Base-by-base conservation (phyloP, 2,888 invertebrate species). In the Heliconius cydno region DNA sequence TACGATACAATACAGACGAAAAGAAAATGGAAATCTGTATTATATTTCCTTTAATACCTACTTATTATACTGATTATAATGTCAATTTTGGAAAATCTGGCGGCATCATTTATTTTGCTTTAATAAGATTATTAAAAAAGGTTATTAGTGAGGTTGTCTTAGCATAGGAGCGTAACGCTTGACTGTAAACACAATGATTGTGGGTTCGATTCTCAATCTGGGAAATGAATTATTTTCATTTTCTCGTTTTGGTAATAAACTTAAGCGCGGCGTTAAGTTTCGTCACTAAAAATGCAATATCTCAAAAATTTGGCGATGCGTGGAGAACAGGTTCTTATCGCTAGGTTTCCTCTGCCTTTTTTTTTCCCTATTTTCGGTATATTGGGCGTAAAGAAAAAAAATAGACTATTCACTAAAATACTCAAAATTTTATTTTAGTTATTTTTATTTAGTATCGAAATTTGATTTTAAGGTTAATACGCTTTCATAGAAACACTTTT, bases 121-220 rank as follows among this genome's bases (percentile, higher is more conserved):
- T 60, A 60, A n/a, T 60, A 60, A 15, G 12, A 38, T 46, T 70
- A 28, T 15, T 52, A 70, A 70, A 25, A 41, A 70, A 70, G 70
- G 15, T 28, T 70, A 25, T 41, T 41, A 60, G 60, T 10, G 60
- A 60, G n/a, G 10, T n/a, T 3, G 60, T 28, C 28, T 25, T 28
- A 25, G 65, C 13, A 2, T 13, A 65, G 65, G 0, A 13, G 28
- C 65, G 2, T 1, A 65, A 28, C 9, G 12, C 9, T 60, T 65
- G 28, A 30, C 6, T 65, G 63, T 63, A 28, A 30, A 30, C 28
- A 65, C 65, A 2, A 65, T 28, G 15, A 5, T 19, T 65, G 15
- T 65, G 5, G 15, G 28, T 65, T 65, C 65, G 2, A 15, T 28
- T 65, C 25, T 4, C 15, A 28, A 28, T 15, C 7, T 3, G 60